phyloP scores from a whole-genome alignment of 2,113 vertebrate genomes.

The Pteropus alecto region DNA sequence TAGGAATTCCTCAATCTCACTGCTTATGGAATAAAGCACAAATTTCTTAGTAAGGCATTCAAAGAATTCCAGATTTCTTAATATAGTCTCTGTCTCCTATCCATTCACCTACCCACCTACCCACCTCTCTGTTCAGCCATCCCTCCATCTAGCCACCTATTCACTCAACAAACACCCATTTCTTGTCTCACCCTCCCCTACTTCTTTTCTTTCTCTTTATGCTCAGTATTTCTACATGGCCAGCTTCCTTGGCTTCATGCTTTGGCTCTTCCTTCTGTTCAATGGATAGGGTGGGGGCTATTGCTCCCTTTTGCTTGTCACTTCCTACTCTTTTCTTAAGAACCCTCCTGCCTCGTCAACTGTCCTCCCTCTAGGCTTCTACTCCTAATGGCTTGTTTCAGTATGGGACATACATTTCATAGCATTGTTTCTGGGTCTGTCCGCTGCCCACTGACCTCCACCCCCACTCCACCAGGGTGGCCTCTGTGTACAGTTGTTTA shows the following conservation, averaged over 20 bases:
- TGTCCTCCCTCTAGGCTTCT: not conserved
- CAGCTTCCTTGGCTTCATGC: not conserved
- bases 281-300: not conserved
- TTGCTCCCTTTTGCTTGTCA: not conserved
- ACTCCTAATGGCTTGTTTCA: not conserved
- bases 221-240: not conserved
- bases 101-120: not conserved
- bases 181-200: not conserved
- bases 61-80: not conserved
- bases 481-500: not conserved
- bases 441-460: not conserved
- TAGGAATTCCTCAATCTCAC: not conserved
- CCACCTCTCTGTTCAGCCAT: no score
- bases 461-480: not conserved
- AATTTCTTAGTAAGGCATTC: not conserved
- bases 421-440: not conserved
- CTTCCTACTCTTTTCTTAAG: slow-evolving; percentile 8
- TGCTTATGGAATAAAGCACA: not conserved
- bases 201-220: not conserved
- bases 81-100: not conserved
- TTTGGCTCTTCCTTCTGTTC: not conserved
- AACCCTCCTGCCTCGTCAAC: not conserved
- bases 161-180: not conserved
- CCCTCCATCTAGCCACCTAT: not conserved
- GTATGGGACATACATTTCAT: not conserved